phyloP scores from a whole-genome alignment of 1,140 invertebrate genomes.

The Tetramorium simillimum region DNA sequence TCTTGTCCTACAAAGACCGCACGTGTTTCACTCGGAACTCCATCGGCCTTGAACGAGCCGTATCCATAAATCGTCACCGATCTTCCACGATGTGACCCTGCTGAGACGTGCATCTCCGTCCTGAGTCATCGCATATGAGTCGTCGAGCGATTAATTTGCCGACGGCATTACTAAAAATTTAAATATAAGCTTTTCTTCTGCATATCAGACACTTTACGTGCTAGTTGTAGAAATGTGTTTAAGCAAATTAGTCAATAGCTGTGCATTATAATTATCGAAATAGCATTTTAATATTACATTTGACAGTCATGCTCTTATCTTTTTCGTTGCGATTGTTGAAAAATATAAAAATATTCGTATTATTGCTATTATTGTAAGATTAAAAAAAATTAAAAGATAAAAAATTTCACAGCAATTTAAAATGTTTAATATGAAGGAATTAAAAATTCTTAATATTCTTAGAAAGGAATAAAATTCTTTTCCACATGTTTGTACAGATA shows the following conservation, averaged over 20 bases:
- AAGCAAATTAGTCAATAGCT: neutral
- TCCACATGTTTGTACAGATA: too few species aligned
- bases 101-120: neutral
- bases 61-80: slow-evolving; percentile 28
- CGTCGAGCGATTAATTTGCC: neutral
- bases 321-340: too few species aligned
- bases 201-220: neutral
- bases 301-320: neutral
- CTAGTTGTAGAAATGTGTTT: neutral
- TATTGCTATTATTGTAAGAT: too few species aligned
- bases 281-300: neutral
- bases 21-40: neutral
- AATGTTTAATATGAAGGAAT: too few species aligned
- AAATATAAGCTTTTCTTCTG: neutral
- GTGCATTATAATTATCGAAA: neutral
- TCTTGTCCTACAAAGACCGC: slow-evolving; percentile 42
- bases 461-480: too few species aligned
- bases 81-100: slow-evolving; percentile 21
- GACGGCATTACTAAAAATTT: slow-evolving; percentile 2
- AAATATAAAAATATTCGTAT: too few species aligned
- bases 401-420: too few species aligned
- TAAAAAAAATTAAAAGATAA: too few species aligned
- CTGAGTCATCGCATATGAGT: neutral
- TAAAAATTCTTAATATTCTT: too few species aligned
- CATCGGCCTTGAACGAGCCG: slow-evolving; percentile 10